phyloP scores from a whole-genome alignment of 1,140 invertebrate species.

The Zaprionus camerounensis region DNA sequence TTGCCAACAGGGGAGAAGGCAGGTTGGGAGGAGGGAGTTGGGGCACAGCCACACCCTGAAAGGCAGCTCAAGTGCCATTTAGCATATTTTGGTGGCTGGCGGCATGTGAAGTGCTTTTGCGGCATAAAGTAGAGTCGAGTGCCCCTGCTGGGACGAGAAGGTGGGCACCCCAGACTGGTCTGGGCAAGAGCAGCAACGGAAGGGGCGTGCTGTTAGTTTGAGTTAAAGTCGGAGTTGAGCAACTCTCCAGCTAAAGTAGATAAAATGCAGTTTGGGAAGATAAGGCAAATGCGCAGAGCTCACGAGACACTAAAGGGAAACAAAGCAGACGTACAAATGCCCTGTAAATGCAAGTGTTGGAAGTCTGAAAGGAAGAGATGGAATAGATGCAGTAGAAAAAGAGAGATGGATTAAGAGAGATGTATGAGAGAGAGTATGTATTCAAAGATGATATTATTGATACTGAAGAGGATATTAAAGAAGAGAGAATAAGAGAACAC shows the following conservation, averaged over 20 bases:
- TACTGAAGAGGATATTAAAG: too few species aligned
- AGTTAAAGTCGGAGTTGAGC: conserved; percentile 35
- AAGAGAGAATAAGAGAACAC: too few species aligned
- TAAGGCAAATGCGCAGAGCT: conserved; percentile 13
- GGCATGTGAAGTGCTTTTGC: conserved; percentile 30
- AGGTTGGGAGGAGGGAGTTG: background rate
- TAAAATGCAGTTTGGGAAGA: conserved; percentile 64
- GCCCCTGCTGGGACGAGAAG: conserved; percentile 17
- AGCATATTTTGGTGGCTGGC: conserved; percentile 65
- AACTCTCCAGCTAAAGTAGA: conserved; percentile 46
- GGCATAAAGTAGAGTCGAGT: conserved; percentile 39
- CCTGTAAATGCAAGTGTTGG: background rate
- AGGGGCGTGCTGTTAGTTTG: background rate
- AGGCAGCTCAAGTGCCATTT: conserved; percentile 68
- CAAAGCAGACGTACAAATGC: background rate
- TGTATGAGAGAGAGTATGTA: too few species aligned
- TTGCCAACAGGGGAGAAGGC: conserved; percentile 32
- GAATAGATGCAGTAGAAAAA: too few species aligned
- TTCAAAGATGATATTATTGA: too few species aligned
- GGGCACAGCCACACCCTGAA: conserved; percentile 12
- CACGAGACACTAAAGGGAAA: background rate
- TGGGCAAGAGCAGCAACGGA: background rate
- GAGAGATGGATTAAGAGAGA: too few species aligned
- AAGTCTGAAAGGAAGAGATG: background rate
- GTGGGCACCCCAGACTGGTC: background rate